phyloP scores from a whole-genome alignment of 2,113 vertebrate genomes.

The Petroica traversi region DNA sequence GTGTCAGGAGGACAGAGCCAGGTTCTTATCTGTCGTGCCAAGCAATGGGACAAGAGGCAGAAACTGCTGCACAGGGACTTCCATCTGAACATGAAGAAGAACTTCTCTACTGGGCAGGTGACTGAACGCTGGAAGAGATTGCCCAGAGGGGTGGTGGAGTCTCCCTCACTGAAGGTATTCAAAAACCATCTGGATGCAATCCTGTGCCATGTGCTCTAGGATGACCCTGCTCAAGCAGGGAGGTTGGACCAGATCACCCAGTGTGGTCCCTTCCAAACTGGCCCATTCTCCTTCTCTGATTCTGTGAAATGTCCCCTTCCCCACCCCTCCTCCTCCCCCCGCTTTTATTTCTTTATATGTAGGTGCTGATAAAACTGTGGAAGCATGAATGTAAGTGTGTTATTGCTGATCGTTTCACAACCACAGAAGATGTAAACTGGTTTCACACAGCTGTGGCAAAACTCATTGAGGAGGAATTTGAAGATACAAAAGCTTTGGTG shows the following conservation, averaged over 20 bases:
- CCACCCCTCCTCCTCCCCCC: no score
- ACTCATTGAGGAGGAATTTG: conserved; percentile 79
- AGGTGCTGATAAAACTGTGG: conserved; percentile 87
- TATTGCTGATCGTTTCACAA: conserved; percentile 91
- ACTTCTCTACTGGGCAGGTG: background rate
- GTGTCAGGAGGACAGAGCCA: background rate
- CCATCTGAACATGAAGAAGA: background rate
- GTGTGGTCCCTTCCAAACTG: background rate
- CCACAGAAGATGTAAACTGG: conserved; percentile 84
- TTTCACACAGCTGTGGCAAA: conserved; percentile 81
- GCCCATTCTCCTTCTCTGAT: background rate
- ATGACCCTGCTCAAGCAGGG: background rate
- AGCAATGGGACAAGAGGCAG: background rate
- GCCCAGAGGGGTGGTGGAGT: background rate
- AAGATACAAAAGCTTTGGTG: conserved; percentile 64
- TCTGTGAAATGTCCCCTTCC: background rate
- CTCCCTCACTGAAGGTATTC: background rate
- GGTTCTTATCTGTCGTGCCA: rapidly evolving
- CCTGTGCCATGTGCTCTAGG: background rate
- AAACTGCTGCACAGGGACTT: background rate
- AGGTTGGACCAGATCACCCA: background rate
- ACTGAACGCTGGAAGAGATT: background rate
- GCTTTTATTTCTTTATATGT: no score
- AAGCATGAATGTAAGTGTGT: conserved; percentile 95
- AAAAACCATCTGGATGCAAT: background rate